These are phyloP conservation scores for Sciaenops ocellatus DNA, from an alignment of 2,797 vertebrate species.

Conservation along the genomic window DNA sequence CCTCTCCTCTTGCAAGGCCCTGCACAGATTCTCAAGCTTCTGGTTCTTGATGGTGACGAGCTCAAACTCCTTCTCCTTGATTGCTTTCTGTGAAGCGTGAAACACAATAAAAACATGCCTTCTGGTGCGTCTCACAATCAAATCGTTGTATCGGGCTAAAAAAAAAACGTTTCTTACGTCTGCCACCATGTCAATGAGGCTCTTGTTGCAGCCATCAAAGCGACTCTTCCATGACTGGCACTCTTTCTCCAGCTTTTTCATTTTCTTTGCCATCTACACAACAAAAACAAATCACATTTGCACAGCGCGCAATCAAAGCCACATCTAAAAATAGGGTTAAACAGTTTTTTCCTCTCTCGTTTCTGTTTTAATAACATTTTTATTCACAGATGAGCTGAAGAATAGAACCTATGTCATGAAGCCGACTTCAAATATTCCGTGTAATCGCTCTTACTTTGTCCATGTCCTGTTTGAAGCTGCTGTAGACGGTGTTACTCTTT, in stretches of 20 bases:
- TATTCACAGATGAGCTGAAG: conserved; percentile 31
- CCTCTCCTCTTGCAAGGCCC: conserved; percentile 96
- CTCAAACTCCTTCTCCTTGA: conserved; percentile 96
- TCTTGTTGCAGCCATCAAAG: conserved; percentile 97
- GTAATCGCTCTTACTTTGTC: conserved; percentile 90
- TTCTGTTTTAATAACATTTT: conserved; percentile 23
- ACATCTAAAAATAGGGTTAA: conserved; percentile 55
- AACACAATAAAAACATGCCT: neutral
- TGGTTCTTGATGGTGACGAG: conserved; percentile 93
- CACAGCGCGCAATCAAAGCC: conserved; percentile 37
- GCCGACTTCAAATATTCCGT: conserved; percentile 25
- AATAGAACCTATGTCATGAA: conserved; percentile 12
- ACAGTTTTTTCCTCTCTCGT: conserved; percentile 1
- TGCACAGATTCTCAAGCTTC: conserved; percentile 96
- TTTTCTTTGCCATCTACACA: conserved; percentile 96
- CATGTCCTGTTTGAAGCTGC: conserved; percentile 98
- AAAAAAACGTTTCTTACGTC: conserved; percentile 87
- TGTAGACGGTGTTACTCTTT: conserved; percentile 97
- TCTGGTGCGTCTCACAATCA: neutral
- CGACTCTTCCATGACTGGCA: conserved; percentile 95
- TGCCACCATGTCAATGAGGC: conserved; percentile 95
- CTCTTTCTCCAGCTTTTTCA: conserved; percentile 98
- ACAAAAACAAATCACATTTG: conserved; percentile 22
- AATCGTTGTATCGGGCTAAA: neutral
- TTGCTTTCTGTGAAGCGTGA: conserved; percentile 87